phyloP scores from a whole-genome alignment of 1,140 invertebrate species.

The Sycobia sp. region DNA sequence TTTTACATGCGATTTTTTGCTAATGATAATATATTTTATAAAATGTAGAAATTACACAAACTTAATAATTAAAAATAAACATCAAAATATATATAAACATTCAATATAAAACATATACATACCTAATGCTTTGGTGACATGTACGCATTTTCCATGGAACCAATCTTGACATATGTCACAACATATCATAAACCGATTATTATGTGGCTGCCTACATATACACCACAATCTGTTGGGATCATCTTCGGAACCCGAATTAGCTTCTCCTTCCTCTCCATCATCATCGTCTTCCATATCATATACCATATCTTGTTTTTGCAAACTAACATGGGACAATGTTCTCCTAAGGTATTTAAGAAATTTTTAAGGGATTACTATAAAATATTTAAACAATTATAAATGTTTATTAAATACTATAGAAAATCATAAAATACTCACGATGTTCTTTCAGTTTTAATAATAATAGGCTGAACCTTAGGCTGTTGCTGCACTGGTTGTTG shows the following conservation, averaged over 20 bases:
- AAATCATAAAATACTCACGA: slow-evolving; percentile 19
- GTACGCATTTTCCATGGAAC: slow-evolving; percentile 96
- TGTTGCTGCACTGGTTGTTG: slow-evolving; percentile 5
- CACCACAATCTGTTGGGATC: slow-evolving; percentile 95
- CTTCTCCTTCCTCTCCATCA: slow-evolving; percentile 61
- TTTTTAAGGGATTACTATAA: neutral
- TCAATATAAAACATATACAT: slow-evolving; percentile 29
- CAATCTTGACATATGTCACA: slow-evolving; percentile 96
- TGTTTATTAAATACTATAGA: neutral
- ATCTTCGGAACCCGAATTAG: slow-evolving; percentile 79
- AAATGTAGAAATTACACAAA: no score
- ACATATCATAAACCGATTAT: slow-evolving; percentile 97
- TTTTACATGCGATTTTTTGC: no score
- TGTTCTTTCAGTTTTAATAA: slow-evolving; percentile 32
- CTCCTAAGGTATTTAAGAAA: slow-evolving; percentile 8
- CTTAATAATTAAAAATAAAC: neutral
- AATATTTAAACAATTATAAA: slow-evolving; percentile 6
- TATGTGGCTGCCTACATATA: slow-evolving; percentile 92
- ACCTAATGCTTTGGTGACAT: slow-evolving; percentile 88
- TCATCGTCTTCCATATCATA: slow-evolving; percentile 32
- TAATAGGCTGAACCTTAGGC: slow-evolving; percentile 19
- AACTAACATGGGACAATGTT: slow-evolving; percentile 16
- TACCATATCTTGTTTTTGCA: slow-evolving; percentile 32
- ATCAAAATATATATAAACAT: neutral
- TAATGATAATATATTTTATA: no score